Base-by-base conservation (phyloP, 2,888 invertebrate genomes). In the Orthonychiurus folsomi region DNA sequence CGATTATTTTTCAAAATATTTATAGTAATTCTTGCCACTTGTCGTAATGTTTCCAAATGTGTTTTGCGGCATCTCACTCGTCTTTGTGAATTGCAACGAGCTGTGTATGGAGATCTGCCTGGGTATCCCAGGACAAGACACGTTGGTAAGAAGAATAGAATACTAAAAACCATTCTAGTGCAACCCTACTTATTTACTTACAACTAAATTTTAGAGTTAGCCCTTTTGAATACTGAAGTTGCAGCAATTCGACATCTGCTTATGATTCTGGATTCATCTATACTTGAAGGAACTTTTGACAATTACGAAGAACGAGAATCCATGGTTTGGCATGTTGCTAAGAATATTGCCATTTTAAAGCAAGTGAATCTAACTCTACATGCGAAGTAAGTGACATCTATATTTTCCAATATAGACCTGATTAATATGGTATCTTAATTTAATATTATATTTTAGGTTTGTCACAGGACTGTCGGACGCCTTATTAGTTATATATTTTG, bases 61-160 rank as follows among this genome's bases (percentile, higher is more conserved):
- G 9, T 37, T 15, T 15, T 37, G 5, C 37, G 37, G 5, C 37
- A 37, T 37, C 15, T 37, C 9, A 37, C 37, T 37, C 37, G 20
- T 52, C n/a, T 52, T 5, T 52, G 52, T 23, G 52, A 52, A 52
- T 20, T 52, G 9, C 52, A 52, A 23, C 52, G 52, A 52, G 20
- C 20, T 52, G 52, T 52, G 52, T 52, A 52, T 52, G n/a, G n/a
- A 12, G 5, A 20, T 21, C 21, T 52, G 3, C 20, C 20, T 52
- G 52, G 52, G 5, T 52, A 52, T n/a, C 12, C 5, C 12, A 5
- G 52, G n/a, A 52, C 52, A 52, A 21, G 21, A 52, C 3, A 21
- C 12, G n/a, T 52, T 52, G 52, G 52, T 52, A 23, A 52, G 52
- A 12, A 37, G 37, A 9, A 37, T 5, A 5, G 15, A 37, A 15